Evolutionary conservation across 2,888 invertebrate species (phyloP), one percentile per base, ranked within the genome.

Genomic region (Chorisops tibialis): DNA sequence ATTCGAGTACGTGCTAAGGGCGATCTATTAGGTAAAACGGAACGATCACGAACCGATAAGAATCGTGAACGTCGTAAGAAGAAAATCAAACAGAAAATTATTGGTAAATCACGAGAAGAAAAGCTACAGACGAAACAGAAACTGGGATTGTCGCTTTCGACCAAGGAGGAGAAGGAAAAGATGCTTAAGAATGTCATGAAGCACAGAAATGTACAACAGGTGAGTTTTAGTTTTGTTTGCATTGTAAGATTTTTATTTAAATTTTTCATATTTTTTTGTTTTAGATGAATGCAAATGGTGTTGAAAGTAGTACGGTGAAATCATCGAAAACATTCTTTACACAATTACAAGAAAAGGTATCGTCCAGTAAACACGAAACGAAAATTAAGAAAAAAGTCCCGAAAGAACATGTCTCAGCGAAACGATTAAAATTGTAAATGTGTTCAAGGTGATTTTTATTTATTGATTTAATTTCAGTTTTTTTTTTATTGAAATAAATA

Each of bases 31-130:
- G 89, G 90, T 21, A 87, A 87, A 77, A 84, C 85, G 11, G 98
- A 98, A 79, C 83, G 91, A 64, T 87, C 88, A 0, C 81, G 83
- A 59, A 93, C 96, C 0, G 96, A 97, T 72, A 93, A 87, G 77
- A 93, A 94, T 68, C 85, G 96, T 51, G 92, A 92, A 68, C 81
- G 96, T 62, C 84, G 96, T 68, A 86, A 87, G 75, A 95, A 93
- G 80, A 96, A 96, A 77, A 80, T 84, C 50, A 84, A 86, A 64
- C 92, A 94, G 72, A 81, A 81, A 35, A 78, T 81, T 63, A 75
- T 82, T 62, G 74, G 85, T 73, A 72, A 81, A 71, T 73, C 75
- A 21, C 64, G 79, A 70, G 79, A 83, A 73, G 70, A 77, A 70
- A 79, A 81, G 68, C 77, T 81, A 65, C 79, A 81, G 70, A 79